Evolutionary conservation across 2,113 vertebrate genomes (phyloP).

Genomic region (cat (Felis catus)): DNA sequence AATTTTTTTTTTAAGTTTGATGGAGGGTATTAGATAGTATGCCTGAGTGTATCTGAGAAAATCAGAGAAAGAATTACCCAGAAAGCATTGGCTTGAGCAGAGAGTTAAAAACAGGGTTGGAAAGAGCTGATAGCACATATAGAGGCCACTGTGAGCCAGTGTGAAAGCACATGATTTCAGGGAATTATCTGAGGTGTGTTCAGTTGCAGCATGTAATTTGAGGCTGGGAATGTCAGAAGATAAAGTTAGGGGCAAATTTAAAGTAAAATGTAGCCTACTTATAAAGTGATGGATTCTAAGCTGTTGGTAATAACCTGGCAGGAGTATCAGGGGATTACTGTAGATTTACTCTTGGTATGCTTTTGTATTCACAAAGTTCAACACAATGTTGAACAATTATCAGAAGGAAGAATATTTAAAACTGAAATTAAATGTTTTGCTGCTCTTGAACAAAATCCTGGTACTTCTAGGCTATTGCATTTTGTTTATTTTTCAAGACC

Average conservation of each 20-base stretch:
- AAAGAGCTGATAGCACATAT: not conserved
- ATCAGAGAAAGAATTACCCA: not conserved
- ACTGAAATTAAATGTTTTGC: slow-evolving; percentile 11
- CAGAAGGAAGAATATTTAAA: slow-evolving; percentile 22
- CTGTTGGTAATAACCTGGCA: not conserved
- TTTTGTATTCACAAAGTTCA: slow-evolving; percentile 4
- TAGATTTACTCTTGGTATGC: not conserved
- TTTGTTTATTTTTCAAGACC: slow-evolving; percentile 34
- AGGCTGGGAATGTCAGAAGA: not conserved
- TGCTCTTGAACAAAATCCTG: slow-evolving; percentile 9
- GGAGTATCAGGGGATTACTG: not conserved
- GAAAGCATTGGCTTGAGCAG: not conserved
- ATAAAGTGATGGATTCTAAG: not conserved
- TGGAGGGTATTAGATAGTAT: not conserved
- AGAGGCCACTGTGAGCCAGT: not conserved
- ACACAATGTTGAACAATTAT: slow-evolving; percentile 37
- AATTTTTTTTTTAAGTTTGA: not conserved
- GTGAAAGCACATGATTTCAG: not conserved
- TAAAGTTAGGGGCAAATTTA: slow-evolving; percentile 15
- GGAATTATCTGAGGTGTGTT: not conserved
- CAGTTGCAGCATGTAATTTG: not conserved
- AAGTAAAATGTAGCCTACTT: not conserved
- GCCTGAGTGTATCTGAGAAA: not conserved
- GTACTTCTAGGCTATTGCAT: not conserved
- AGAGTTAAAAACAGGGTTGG: not conserved